A percentile compares a stretch with the other conserved stretches of the same genome.
phyloP scores from a whole-genome alignment of 2,797 vertebrate genomes.

The Gymnothorax reevesii region DNA sequence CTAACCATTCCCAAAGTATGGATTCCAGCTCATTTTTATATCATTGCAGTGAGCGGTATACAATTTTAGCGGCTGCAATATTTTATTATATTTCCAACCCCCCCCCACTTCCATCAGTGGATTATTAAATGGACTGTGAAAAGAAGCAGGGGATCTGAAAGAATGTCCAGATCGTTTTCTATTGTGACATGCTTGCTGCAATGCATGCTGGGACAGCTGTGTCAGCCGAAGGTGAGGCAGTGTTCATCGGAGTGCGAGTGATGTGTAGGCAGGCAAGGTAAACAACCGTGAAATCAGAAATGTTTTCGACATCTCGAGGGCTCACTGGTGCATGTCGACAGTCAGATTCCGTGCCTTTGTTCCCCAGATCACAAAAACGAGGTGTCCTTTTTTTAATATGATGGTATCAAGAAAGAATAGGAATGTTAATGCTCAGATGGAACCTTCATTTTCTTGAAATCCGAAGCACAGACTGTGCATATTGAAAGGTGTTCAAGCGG shows the following conservation, averaged over 20 bases:
- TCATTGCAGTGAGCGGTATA: not conserved
- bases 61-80: not conserved
- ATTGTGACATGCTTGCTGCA: not conserved
- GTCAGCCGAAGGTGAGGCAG: not conserved
- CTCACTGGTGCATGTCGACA: slow-evolving; percentile 5
- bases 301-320: slow-evolving; percentile 6
- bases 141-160: not conserved
- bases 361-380: not conserved
- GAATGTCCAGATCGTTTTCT: not conserved
- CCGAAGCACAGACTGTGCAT: not conserved
- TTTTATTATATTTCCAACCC: too few species aligned
- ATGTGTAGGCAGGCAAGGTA: not conserved
- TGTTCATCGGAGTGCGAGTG: slow-evolving; percentile 3
- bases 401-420: not conserved
- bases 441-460: not conserved
- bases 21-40: not conserved
- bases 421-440: not conserved
- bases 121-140: not conserved
- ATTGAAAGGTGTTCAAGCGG: not conserved
- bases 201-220: not conserved
- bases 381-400: not conserved
- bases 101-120: slow-evolving; percentile 3
- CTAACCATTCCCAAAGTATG: not conserved
- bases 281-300: slow-evolving; percentile 25
- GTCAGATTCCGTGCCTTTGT: slow-evolving; percentile 15